Evolutionary conservation across 1,140 invertebrate genomes (phyloP).

Genomic region (Cherax quadricarinatus): DNA sequence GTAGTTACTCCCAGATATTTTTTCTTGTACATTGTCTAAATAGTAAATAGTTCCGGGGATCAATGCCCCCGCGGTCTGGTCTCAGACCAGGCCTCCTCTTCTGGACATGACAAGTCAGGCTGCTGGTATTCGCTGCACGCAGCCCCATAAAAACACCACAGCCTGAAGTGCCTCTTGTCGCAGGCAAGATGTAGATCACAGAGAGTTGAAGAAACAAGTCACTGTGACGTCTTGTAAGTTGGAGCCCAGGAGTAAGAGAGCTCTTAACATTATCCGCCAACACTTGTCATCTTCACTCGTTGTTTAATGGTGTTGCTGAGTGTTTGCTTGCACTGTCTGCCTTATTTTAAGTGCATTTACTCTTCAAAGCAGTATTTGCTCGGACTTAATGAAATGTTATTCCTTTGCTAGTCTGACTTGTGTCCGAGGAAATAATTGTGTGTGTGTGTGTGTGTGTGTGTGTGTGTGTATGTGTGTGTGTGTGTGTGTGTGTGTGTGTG

Average conservation of each 20-base stretch:
- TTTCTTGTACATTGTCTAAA: too few species aligned
- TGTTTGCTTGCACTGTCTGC: neutral
- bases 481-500: neutral
- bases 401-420: neutral
- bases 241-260: neutral
- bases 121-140: too few species aligned
- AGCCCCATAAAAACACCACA: too few species aligned
- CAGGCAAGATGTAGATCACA: too few species aligned
- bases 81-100: too few species aligned
- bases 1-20: too few species aligned
- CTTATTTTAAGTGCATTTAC: neutral
- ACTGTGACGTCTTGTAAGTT: too few species aligned
- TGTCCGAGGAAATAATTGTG: neutral
- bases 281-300: neutral
- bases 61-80: too few species aligned
- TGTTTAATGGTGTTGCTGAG: constrained; percentile 6
- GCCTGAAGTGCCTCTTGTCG: too few species aligned
- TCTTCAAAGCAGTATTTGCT: neutral
- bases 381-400: neutral
- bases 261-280: neutral
- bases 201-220: too few species aligned
- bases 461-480: neutral
- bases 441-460: neutral
- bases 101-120: too few species aligned
- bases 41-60: too few species aligned